A percentile compares a stretch with the other conserved stretches of the same genome.
These are phyloP conservation scores for Julus scanicus DNA, from an alignment of 2,888 invertebrate species.

Conservation along the genomic window DNA sequence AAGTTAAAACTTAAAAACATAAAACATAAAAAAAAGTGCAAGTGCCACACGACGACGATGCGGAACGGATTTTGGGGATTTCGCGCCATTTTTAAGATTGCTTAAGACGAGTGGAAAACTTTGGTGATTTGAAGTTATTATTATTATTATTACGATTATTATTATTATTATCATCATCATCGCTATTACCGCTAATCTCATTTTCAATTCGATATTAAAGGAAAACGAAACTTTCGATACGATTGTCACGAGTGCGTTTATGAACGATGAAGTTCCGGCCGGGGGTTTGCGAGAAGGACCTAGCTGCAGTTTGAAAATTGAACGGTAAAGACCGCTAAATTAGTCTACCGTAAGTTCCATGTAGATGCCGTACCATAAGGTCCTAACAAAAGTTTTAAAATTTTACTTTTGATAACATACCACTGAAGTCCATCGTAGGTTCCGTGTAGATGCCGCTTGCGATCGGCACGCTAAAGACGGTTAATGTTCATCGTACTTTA, in stretches of 20 bases:
- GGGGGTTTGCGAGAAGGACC: too few species aligned
- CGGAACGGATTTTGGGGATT: neutral
- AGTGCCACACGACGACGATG: neutral
- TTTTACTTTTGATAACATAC: too few species aligned
- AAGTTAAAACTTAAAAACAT: neutral
- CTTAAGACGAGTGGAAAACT: neutral
- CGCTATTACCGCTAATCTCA: neutral
- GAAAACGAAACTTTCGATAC: neutral
- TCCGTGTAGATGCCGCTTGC: too few species aligned
- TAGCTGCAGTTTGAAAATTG: too few species aligned
- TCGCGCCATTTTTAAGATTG: neutral
- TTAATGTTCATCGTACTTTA: too few species aligned
- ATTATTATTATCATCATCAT: neutral
- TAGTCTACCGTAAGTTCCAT: too few species aligned
- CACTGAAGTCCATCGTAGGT: too few species aligned
- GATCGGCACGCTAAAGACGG: too few species aligned
- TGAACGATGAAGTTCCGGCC: neutral
- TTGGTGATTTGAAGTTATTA: slow-evolving; percentile 1
- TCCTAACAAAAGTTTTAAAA: too few species aligned
- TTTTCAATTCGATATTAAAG: neutral
- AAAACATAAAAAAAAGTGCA: slow-evolving; percentile 1
- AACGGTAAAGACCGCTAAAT: too few species aligned
- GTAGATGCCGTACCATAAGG: too few species aligned
- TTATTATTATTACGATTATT: too few species aligned
- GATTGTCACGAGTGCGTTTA: neutral